Conservation (phyloP, 2,797 vertebrate species). For the Sphenodon punctatus region DNA sequence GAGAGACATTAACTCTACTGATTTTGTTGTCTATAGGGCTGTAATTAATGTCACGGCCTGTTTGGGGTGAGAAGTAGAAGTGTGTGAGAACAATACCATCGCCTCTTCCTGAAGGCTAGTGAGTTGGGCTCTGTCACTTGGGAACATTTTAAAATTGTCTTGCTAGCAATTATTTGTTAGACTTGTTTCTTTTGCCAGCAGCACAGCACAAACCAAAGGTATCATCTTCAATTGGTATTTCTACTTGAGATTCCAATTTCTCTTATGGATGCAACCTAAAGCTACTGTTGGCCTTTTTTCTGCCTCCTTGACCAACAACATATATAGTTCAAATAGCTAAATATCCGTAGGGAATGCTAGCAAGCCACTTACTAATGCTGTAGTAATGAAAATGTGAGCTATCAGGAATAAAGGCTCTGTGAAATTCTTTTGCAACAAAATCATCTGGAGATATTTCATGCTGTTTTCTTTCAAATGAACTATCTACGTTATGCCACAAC, state of each 20-base stretch:
- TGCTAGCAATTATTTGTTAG: background rate
- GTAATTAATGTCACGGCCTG: background rate
- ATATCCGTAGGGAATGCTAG: background rate
- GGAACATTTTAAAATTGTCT: background rate
- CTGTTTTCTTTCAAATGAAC: accelerated
- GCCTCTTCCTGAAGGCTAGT: background rate
- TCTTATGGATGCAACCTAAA: background rate
- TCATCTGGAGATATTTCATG: background rate
- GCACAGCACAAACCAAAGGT: background rate
- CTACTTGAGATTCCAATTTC: background rate
- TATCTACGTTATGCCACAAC: background rate
- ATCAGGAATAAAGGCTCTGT: background rate
- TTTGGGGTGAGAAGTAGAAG: background rate
- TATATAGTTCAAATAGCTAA: background rate
- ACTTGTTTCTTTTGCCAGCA: background rate
- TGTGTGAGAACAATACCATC: background rate
- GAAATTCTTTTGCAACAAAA: background rate
- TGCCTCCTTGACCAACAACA: background rate
- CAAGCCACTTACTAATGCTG: accelerated
- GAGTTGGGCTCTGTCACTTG: background rate
- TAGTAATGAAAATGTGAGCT: background rate
- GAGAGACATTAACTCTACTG: background rate
- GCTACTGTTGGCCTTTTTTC: background rate
- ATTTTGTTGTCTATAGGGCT: background rate
- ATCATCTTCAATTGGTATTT: background rate